Evolutionary conservation across 2,113 vertebrate genomes (phyloP), one percentile per base, ranked within the genome.

Genomic region (Empidonax alnorum): DNA sequence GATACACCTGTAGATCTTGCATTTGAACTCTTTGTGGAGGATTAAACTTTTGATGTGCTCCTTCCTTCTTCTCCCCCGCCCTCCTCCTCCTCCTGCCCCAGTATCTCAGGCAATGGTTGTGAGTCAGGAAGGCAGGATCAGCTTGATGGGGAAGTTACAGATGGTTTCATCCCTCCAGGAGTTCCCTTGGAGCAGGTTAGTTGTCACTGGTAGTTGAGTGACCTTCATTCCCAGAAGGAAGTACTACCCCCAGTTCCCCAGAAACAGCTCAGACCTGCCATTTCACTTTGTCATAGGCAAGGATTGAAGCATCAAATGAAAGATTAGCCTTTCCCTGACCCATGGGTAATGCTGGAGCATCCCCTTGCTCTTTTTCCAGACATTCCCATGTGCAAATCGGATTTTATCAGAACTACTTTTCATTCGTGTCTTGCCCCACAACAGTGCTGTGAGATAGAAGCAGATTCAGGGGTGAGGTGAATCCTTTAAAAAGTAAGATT

Each of bases 1-100:
- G 84, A 91, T 90, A 83, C 65, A 81, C 73, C 90, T 96, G 87
- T 39, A 68, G 84, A 46, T 94, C 95, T 95, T 92, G 46, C 63
- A 84, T 95, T 90, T 93, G 80, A 91, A 72, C 65, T 44, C 62
- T 55, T 52, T 55, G 56, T 67, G 66, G 53, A 66, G 59, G 89
- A 91, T 85, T 89, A 94, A 80, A 94, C 65, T 89, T 96, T 59
- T 82, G 75, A 94, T 90, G 77, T 56, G 23, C 16, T 47, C 56
- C 47, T 2, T 27, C 59, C 67, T 71, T 89, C 44, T 73, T 84
- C 49, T 65, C 31, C 24, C 27, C 41, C 37, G 0, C 14, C 17
- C n/a, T 80, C 24, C 47, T 92, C 20, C 35, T 56, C 5, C 14
- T 65, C 5, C 14, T 65, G 20, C 35, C 15, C 42, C 53, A 19